A percentile compares a stretch with the other conserved stretches of the same genome.
Conservation (phyloP, 2,113 vertebrate genomes). For the Myodes glareolus region DNA sequence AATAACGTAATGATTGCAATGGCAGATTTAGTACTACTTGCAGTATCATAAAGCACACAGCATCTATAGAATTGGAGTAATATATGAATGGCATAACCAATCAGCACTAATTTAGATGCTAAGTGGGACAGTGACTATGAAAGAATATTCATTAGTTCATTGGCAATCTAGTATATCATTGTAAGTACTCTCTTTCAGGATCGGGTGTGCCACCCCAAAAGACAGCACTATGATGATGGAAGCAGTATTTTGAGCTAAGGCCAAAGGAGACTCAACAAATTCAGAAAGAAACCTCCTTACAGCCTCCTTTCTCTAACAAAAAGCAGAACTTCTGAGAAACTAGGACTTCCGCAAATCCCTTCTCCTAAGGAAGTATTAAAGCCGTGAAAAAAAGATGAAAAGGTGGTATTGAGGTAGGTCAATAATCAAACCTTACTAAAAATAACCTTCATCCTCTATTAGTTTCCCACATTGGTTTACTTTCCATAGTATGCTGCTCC, state of each 20-base stretch:
- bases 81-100: slow-evolving; percentile 17
- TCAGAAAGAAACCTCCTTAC: background rate
- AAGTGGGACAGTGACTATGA: slow-evolving; percentile 24
- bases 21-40: slow-evolving; percentile 8
- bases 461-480: background rate
- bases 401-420: background rate
- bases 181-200: background rate
- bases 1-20: slow-evolving; percentile 8
- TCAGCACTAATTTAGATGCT: slow-evolving; percentile 21
- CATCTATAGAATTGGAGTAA: background rate
- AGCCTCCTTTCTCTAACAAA: background rate
- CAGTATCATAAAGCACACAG: slow-evolving; percentile 1
- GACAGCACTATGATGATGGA: background rate
- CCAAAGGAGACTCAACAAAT: background rate
- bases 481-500: background rate
- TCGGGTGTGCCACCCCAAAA: background rate
- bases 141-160: background rate
- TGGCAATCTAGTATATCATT: background rate
- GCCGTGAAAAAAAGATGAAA: background rate
- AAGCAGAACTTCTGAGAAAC: background rate
- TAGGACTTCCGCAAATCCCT: background rate
- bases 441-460: background rate
- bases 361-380: background rate
- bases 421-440: background rate
- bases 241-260: background rate